Percentiles rank a stretch among this genome's conserved stretches.
phyloP scores from a whole-genome alignment of 1,140 invertebrate genomes.

The Diabrotica undecimpunctata region DNA sequence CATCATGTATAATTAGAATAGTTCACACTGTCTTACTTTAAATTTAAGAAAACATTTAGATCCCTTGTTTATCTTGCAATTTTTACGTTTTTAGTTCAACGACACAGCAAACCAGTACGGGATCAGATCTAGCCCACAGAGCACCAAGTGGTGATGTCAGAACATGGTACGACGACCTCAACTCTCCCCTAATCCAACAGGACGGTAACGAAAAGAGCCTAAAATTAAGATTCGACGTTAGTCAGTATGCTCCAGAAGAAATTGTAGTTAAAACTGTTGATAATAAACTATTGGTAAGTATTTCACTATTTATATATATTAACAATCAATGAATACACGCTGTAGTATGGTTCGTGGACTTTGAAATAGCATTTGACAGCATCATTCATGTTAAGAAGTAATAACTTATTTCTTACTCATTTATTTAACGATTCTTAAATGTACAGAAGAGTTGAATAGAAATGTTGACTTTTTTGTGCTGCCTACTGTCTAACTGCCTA shows the following conservation, averaged over 20 bases:
- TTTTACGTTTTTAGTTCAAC: conserved; percentile 48
- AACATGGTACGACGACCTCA: conserved; percentile 73
- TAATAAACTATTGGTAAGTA: conserved; percentile 87
- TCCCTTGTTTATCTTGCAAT: neutral
- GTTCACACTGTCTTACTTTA: too few species aligned
- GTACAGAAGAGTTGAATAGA: too few species aligned
- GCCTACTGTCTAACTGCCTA: too few species aligned
- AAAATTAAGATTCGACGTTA: conserved; percentile 90
- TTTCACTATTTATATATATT: neutral
- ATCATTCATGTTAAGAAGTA: too few species aligned
- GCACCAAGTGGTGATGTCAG: conserved; percentile 49
- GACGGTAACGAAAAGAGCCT: conserved; percentile 85
- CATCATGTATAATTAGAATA: too few species aligned
- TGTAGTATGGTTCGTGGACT: too few species aligned
- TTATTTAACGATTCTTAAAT: too few species aligned
- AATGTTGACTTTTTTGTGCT: too few species aligned
- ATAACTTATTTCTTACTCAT: too few species aligned
- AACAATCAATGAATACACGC: too few species aligned
- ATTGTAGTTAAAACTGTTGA: conserved; percentile 95
- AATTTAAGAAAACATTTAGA: too few species aligned
- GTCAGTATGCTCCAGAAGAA: conserved; percentile 91
- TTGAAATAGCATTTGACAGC: too few species aligned
- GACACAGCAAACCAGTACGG: conserved; percentile 54
- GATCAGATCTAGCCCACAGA: conserved; percentile 52
- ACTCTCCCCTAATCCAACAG: conserved; percentile 88